Base-by-base conservation (phyloP, 2,113 vertebrate genomes). In the Romanogobio albipinnatus region DNA sequence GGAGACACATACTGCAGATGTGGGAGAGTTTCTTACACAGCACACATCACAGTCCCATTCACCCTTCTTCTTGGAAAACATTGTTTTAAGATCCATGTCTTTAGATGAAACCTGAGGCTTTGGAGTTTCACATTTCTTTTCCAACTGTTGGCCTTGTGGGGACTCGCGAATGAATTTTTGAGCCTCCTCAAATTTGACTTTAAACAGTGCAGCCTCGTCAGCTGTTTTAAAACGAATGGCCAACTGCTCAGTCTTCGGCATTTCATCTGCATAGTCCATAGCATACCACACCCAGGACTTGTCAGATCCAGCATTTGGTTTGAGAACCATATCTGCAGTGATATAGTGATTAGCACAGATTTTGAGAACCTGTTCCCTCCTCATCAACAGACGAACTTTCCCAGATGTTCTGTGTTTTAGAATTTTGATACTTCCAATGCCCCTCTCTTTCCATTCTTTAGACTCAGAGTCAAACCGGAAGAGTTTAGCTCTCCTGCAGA, bases 341-440 rank as follows among this genome's bases (percentile, higher is more conserved):
- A 99, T 98, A 81, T 99, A 99, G 91, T 99, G 98, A 92, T 99
- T 99, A 86, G 98, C 98, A 93, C 98, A 99, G 82, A 99, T 98
- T 90, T 99, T 99, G 33, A 99, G 90, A 26, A 99, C 97, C 88
- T 99, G 98, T 68, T 99, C 98, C 49, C 98, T 95, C 90, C 98
- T 97, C 98, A 99, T 99, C 26, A 99, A 89, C 70, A 99, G 93
- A 53, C 98, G 96, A 53, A 98, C 96, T 91, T 99, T 99, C 26
- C 97, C 96, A 84, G 96, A 97, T 49, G 94, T 93, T 89, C 91
- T 95, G 88, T 99, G 98, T 78, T 96, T 96, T n/a, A 99, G 89
- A 88, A 99, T 97, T 94, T 99, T 99, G 39, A 99, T 92, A 81
- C 96, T 97, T 33, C 98, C 98, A 84, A 99, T 91, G 15, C 98